These are phyloP conservation scores for Elaphurus davidianus DNA, from an alignment of 2,113 vertebrate genomes.

Conservation along the genomic window DNA sequence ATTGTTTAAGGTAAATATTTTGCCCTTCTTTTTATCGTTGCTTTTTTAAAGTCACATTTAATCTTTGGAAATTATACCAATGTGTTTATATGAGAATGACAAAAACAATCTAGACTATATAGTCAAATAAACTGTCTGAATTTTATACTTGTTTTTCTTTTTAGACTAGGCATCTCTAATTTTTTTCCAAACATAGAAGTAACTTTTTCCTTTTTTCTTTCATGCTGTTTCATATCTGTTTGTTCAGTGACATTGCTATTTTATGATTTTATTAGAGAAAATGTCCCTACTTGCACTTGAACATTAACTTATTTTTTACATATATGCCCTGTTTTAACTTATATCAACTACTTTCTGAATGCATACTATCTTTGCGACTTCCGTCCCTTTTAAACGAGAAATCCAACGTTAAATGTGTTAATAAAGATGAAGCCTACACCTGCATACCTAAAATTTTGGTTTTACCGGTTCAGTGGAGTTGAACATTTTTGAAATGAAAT, in stretches of 20 bases:
- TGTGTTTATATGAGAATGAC: background rate
- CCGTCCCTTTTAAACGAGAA: background rate
- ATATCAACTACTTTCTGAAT: background rate
- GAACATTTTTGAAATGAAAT: background rate
- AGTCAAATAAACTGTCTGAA: background rate
- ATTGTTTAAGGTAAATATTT: background rate
- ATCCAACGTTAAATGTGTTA: background rate
- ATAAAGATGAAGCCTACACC: background rate
- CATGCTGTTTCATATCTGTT: background rate
- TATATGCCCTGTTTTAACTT: background rate
- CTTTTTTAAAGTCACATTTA: background rate
- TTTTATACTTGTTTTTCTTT: constrained; percentile 9
- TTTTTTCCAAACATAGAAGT: constrained; percentile 4
- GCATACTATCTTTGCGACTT: background rate
- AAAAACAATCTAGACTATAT: background rate
- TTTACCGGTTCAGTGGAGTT: background rate
- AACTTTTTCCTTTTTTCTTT: constrained; percentile 12
- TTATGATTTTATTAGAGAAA: background rate
- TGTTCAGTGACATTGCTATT: background rate
- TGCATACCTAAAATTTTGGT: background rate
- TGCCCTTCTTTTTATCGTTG: background rate
- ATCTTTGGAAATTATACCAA: background rate
- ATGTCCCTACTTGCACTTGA: background rate
- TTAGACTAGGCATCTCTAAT: constrained; percentile 5
- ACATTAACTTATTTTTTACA: background rate